phyloP scores from a whole-genome alignment of 2,888 invertebrate genomes.

The Chaetoderma sp. region DNA sequence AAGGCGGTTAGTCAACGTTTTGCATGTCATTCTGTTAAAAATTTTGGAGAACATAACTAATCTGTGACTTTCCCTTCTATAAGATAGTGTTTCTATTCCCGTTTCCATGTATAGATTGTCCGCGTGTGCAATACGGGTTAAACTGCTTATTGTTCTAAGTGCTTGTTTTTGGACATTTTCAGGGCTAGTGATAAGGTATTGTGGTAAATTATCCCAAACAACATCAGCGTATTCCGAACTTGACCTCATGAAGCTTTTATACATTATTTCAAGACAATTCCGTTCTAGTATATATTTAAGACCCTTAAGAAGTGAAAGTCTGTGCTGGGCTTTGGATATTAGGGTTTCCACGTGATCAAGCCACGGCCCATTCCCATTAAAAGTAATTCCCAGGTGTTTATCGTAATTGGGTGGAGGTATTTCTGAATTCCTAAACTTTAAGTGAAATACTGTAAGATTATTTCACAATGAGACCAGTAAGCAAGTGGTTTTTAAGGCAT shows the following conservation, averaged over 20 bases:
- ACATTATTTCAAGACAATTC: neutral
- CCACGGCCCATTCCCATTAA: neutral
- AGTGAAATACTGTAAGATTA: too few relatives aligned
- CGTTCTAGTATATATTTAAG: neutral
- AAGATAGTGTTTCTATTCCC: too few relatives aligned
- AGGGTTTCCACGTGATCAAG: neutral
- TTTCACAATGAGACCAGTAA: neutral
- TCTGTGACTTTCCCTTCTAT: too few relatives aligned
- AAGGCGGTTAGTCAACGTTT: too few relatives aligned
- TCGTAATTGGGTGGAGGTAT: too few relatives aligned
- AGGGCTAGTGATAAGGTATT: neutral
- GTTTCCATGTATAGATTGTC: too few relatives aligned
- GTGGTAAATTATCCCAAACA: neutral
- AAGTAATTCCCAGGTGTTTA: neutral
- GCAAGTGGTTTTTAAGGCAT: too few relatives aligned
- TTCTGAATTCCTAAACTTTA: too few relatives aligned
- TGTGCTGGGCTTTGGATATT: too few relatives aligned
- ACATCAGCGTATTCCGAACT: neutral
- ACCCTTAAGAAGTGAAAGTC: too few relatives aligned
- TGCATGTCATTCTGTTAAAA: too few relatives aligned
- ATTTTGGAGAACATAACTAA: too few relatives aligned
- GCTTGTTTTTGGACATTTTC: neutral
- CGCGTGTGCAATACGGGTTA: neutral
- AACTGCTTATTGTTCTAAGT: neutral
- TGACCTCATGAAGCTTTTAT: neutral